A percentile compares a stretch with the other conserved stretches of the same genome.
Evolutionary conservation across 2,113 vertebrate species (phyloP).

Genomic region (Nycticebus coucang): DNA sequence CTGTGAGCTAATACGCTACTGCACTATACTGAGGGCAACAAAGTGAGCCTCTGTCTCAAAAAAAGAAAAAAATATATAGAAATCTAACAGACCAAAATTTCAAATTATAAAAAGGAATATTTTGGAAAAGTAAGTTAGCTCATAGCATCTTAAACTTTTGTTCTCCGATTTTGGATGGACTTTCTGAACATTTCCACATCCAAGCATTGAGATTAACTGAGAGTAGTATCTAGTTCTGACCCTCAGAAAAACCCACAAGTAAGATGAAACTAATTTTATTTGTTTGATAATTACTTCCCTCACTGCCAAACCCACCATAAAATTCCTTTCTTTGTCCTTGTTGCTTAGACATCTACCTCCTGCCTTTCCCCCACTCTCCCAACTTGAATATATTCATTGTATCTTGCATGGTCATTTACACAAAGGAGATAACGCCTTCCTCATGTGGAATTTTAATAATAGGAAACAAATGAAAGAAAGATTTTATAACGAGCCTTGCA

Average conservation of each 20-base stretch:
- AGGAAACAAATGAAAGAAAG: neutral
- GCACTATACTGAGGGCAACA: too few relatives aligned
- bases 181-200: neutral
- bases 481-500: neutral
- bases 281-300: neutral
- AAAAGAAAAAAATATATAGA: too few relatives aligned
- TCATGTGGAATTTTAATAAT: neutral
- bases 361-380: neutral
- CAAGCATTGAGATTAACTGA: neutral
- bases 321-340: neutral
- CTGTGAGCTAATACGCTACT: too few relatives aligned
- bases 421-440: too few relatives aligned
- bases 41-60: too few relatives aligned
- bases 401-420: neutral
- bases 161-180: neutral
- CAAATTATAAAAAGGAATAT: neutral
- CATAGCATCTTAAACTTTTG: neutral
- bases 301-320: neutral
- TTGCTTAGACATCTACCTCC: neutral
- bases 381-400: neutral
- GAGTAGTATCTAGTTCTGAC: neutral
- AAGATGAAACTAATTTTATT: neutral
- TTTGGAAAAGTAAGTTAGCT: neutral
- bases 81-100: neutral
- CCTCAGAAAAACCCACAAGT: neutral